Percentiles rank a stretch among this genome's conserved stretches.
Evolutionary conservation across 2,113 vertebrate species (phyloP).

Genomic region (Andinoacara biseriatus): DNA sequence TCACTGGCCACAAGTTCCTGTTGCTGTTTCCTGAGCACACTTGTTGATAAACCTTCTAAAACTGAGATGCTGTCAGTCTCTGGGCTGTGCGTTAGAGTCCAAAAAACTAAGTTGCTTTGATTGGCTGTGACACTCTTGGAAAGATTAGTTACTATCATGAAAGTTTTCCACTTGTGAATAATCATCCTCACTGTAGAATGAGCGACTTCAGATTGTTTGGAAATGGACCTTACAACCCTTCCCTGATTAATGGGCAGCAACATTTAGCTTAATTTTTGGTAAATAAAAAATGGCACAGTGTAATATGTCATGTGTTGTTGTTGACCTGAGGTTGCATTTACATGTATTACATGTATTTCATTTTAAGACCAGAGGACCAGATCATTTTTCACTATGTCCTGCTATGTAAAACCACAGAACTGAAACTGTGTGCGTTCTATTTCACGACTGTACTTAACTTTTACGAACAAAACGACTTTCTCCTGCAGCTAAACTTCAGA

Average conservation of each 20-base stretch:
- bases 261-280: background rate
- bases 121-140: background rate
- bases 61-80: background rate
- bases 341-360: too few species aligned
- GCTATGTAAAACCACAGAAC: too few species aligned
- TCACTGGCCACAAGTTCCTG: background rate
- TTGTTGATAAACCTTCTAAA: background rate
- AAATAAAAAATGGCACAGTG: background rate
- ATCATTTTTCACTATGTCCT: background rate
- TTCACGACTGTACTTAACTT: background rate
- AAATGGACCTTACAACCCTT: background rate
- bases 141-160: too few species aligned
- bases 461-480: conserved; percentile 32
- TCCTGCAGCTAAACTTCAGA: conserved; percentile 33
- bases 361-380: background rate
- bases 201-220: background rate
- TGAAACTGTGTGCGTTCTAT: too few species aligned
- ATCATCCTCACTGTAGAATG: background rate
- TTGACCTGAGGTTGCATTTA: background rate
- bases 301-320: background rate
- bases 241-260: background rate
- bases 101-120: background rate
- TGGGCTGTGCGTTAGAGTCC: background rate
- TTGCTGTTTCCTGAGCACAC: background rate
- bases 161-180: background rate